Base-by-base conservation (phyloP, 2,113 vertebrate species). In the Crotalus tigris region DNA sequence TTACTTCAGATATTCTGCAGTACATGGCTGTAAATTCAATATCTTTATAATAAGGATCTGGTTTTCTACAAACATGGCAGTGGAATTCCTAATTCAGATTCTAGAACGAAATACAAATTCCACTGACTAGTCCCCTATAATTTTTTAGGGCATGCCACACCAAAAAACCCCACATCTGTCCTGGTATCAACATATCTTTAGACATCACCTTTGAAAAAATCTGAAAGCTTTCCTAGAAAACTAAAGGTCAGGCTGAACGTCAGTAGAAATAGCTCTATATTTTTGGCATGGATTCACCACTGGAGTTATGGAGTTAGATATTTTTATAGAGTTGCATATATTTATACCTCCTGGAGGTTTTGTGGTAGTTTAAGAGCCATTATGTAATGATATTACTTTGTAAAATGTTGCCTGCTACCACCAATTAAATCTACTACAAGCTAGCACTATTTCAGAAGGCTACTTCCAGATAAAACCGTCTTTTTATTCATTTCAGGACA, bases 301-400 rank as follows among this genome's bases (percentile, higher is more conserved):
- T 81, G 58, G 24, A 2, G 91, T 91, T 2, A 0, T 44, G 21
- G 46, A 69, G 93, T 95, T 92, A 49, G 46, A 87, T 93, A 93
- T 96, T 44, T 81, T 81, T 81, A 81, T 44, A 81, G 75, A 81
- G 17, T 81, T 81, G 75, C 33, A 44, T 81, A 89, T 95, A 95
- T 93, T 91, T 92, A 93, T 93, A 87, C 87, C 89, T 1, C 29
- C 51, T 17, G 15, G 39, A 90, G 51, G 69, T 57, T 86, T 90
- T n/a, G 26, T 7, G 15, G 0, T 0, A 8, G 64, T 94, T 89
- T 6, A 0, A 33, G 90, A 89, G 87, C 92, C 69, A 5, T 95
- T 95, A 94, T 57, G 92, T 81, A 95, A 95, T n/a, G 93, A 4
- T 94, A 92, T 46, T 92, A 44, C 91, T 85, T 91, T 29, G 26